Percentiles rank a stretch among this genome's conserved stretches.
phyloP scores from a whole-genome alignment of 2,797 vertebrate genomes.

The Sitta carolinensis region DNA sequence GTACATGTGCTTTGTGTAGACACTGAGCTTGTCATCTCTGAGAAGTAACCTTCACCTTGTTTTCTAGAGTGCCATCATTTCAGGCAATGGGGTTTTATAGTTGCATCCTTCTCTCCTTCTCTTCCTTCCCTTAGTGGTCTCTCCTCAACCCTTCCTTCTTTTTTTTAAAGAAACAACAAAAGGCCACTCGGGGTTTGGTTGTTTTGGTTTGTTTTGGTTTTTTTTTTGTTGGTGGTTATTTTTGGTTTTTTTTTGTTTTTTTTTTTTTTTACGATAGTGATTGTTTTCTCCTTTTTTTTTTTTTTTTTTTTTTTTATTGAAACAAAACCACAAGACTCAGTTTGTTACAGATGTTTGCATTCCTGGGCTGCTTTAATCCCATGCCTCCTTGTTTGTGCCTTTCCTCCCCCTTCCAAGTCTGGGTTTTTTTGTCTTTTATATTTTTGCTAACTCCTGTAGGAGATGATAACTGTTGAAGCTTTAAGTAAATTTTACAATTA shows the following conservation, averaged over 20 bases:
- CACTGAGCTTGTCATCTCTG: slow-evolving; percentile 69
- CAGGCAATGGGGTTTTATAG: slow-evolving; percentile 66
- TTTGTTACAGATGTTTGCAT: slow-evolving; percentile 60
- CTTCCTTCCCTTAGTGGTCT: slow-evolving; percentile 27
- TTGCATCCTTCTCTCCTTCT: slow-evolving; percentile 46
- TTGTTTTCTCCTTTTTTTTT: neutral
- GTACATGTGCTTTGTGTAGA: slow-evolving; percentile 72
- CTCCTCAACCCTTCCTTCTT: neutral
- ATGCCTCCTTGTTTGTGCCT: slow-evolving; percentile 60
- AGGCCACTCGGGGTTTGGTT: neutral
- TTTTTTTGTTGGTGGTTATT: neutral
- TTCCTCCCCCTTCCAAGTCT: slow-evolving; percentile 52
- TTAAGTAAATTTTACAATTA: slow-evolving; percentile 74
- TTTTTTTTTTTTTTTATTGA: neutral
- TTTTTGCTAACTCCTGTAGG: slow-evolving; percentile 66
- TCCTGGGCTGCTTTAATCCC: slow-evolving; percentile 63
- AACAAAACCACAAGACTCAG: neutral
- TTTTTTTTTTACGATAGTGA: neutral
- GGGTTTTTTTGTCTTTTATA: slow-evolving; percentile 60
- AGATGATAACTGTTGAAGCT: slow-evolving; percentile 71
- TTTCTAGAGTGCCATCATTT: slow-evolving; percentile 71
- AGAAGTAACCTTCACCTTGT: slow-evolving; percentile 62
- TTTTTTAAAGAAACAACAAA: neutral
- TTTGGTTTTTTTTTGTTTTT: neutral
- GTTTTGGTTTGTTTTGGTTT: too few species aligned